These are phyloP conservation scores for Cepphus grylle DNA, from an alignment of 2,113 vertebrate species.

Conservation along the genomic window DNA sequence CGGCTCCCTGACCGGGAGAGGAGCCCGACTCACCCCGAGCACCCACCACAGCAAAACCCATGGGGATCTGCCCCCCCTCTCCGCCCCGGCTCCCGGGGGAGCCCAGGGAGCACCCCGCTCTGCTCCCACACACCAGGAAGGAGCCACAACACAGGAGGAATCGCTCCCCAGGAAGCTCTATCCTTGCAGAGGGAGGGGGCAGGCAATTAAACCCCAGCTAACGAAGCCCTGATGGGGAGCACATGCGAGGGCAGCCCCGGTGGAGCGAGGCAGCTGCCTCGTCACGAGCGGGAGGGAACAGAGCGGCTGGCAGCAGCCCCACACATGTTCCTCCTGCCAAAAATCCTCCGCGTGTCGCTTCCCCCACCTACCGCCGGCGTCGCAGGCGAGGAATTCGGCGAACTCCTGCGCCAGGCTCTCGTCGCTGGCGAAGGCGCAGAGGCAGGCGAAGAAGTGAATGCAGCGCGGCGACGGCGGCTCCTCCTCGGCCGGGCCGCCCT, in stretches of 20 bases:
- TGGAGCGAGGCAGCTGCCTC: background rate
- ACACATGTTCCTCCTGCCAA: no score
- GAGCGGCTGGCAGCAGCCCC: background rate
- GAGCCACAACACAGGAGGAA: rapidly evolving
- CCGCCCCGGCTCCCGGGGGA: background rate
- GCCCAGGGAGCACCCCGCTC: no score
- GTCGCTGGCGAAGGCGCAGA: slow-evolving; percentile 90
- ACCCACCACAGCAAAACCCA: rapidly evolving
- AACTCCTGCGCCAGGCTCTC: slow-evolving; percentile 87
- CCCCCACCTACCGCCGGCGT: slow-evolving; percentile 70
- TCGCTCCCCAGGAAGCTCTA: background rate
- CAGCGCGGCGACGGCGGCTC: slow-evolving; percentile 53
- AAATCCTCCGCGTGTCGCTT: background rate
- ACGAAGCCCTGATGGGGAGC: rapidly evolving
- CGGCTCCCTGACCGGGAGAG: background rate
- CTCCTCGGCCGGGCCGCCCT: background rate
- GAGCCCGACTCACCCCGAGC: rapidly evolving
- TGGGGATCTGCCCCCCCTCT: background rate
- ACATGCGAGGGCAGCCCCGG: background rate
- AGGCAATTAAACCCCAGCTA: background rate
- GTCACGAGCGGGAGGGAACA: rapidly evolving
- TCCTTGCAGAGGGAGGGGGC: rapidly evolving
- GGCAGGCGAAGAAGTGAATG: slow-evolving; percentile 91
- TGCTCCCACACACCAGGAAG: background rate
- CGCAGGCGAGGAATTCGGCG: slow-evolving; percentile 78